phyloP scores from a whole-genome alignment of 1,140 invertebrate species.

The Cyrtorhinus lividipennis region DNA sequence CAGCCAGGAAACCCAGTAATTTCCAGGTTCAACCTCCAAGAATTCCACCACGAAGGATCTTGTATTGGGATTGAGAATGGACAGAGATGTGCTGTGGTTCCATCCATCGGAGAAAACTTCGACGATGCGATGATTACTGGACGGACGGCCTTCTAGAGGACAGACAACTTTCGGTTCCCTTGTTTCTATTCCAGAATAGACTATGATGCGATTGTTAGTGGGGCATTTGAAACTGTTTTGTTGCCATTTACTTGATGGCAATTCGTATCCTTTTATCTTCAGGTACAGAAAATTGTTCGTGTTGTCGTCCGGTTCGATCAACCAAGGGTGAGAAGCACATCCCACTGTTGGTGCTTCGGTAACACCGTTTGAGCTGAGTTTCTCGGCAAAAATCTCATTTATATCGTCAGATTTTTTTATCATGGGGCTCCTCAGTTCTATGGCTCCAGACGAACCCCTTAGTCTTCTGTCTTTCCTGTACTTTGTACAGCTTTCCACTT shows the following conservation, averaged over 20 bases:
- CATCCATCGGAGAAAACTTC: conserved; percentile 59
- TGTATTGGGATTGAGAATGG: conserved; percentile 28
- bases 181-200: conserved; percentile 42
- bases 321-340: conserved; percentile 59
- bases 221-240: conserved; percentile 36
- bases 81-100: conserved; percentile 31
- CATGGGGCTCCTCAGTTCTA: conserved; percentile 35
- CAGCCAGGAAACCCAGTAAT: conserved; percentile 60
- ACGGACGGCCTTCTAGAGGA: conserved; percentile 32
- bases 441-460: conserved; percentile 54
- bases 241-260: conserved; percentile 29
- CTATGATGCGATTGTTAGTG: conserved; percentile 53
- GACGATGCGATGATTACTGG: conserved; percentile 31
- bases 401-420: conserved; percentile 33
- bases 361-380: conserved; percentile 22
- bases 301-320: conserved; percentile 56
- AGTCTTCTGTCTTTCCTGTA: conserved; percentile 45
- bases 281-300: conserved; percentile 54
- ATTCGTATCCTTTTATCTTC: conserved; percentile 47
- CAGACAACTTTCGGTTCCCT: conserved; percentile 47
- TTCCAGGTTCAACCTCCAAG: conserved; percentile 48
- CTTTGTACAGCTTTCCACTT: conserved; percentile 40
- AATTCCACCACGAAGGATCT: conserved; percentile 53
- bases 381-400: conserved; percentile 24
- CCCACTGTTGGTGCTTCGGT: conserved; percentile 34